A percentile compares a stretch with the other conserved stretches of the same genome.
Conservation (phyloP, 1,140 invertebrate species). For the Neotoxoptera formosana region DNA sequence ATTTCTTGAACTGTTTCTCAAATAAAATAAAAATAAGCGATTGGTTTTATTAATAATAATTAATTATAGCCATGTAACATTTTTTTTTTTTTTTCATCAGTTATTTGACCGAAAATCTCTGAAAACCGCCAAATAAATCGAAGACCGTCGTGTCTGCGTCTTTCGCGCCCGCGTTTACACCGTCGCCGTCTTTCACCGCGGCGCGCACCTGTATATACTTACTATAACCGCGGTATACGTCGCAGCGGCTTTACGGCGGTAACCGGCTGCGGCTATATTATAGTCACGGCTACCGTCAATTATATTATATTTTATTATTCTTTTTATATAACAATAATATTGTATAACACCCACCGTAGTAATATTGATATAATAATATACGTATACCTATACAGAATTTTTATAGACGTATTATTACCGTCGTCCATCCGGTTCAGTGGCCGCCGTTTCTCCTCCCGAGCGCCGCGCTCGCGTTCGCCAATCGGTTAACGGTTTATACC, state of each 20-base stretch:
- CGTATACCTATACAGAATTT: not conserved
- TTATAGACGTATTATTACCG: not conserved
- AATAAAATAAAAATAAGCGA: no score
- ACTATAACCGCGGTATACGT: not conserved
- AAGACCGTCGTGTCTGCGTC: not conserved
- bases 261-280: no score
- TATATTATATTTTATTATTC: not conserved
- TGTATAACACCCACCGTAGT: not conserved
- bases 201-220: no score
- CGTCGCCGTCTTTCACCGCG: not conserved
- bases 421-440: not conserved
- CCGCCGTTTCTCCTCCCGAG: not conserved
- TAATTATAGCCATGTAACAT: no score
- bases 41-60: no score
- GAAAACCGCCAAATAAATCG: not conserved
- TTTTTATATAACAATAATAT: slow-evolving; percentile 11
- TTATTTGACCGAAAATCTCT: not conserved
- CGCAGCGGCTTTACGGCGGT: not conserved
- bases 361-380: no score
- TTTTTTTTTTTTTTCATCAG: no score
- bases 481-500: no score
- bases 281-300: not conserved
- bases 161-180: not conserved
- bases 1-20: no score
- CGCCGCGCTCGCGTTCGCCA: not conserved